These are phyloP conservation scores for Rhodeus uyekii DNA, from an alignment of 2,797 vertebrate genomes.

Conservation along the genomic window DNA sequence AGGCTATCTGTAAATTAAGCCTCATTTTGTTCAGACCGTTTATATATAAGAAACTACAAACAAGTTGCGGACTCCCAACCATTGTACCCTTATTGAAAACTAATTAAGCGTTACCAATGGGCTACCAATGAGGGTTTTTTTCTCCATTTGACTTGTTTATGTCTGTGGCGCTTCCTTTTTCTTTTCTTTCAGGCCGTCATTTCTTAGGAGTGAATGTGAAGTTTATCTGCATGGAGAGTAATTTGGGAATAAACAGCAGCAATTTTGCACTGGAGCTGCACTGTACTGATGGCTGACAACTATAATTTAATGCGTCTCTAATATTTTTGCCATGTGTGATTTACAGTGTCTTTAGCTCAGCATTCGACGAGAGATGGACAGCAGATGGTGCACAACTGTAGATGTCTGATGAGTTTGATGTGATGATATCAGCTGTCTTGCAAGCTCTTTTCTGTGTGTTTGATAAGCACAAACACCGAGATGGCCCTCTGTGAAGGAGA, in stretches of 20 bases:
- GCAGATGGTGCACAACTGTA: conserved; percentile 36
- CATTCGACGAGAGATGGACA: conserved; percentile 5
- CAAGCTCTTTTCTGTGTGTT: conserved; percentile 4
- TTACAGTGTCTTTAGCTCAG: conserved; percentile 57
- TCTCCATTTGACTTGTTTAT: conserved; percentile 37
- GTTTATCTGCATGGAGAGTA: neutral
- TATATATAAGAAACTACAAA: conserved; percentile 15
- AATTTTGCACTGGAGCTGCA: conserved; percentile 43
- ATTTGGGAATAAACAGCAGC: neutral
- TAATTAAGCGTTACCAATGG: conserved; percentile 30
- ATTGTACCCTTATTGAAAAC: conserved; percentile 18
- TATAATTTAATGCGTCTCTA: conserved; percentile 50
- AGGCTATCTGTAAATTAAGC: conserved; percentile 16
- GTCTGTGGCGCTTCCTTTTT: conserved; percentile 1
- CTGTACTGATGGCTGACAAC: conserved; percentile 28
- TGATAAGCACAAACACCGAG: conserved; percentile 28
- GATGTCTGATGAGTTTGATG: conserved; percentile 26
- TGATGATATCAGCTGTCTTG: conserved; percentile 15
- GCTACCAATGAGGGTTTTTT: conserved; percentile 12
- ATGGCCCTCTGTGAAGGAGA: conserved; percentile 45
- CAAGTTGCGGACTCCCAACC: conserved; percentile 9
- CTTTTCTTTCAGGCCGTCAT: conserved; percentile 1
- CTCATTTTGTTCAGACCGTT: conserved; percentile 7
- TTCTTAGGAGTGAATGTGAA: neutral
- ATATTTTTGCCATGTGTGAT: conserved; percentile 60